These are phyloP conservation scores for Pelmatolapia mariae DNA, from an alignment of 2,113 vertebrate species.

Conservation along the genomic window DNA sequence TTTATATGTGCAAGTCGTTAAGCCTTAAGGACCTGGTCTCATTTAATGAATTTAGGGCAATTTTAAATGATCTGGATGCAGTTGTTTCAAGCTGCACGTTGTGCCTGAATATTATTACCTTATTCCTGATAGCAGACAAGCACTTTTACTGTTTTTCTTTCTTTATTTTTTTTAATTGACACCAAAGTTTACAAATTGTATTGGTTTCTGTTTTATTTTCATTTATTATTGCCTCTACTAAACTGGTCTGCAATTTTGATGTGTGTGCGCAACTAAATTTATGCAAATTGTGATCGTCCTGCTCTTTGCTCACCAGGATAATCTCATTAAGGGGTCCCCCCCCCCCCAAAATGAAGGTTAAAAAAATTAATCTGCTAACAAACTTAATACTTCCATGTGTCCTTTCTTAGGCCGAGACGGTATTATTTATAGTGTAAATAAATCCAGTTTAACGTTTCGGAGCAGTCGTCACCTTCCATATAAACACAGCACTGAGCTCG, in stretches of 20 bases:
- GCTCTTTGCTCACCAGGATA: not conserved
- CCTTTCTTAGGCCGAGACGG: not conserved
- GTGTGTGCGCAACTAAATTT: not conserved
- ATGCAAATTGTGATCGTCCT: accelerated
- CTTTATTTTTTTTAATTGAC: not conserved
- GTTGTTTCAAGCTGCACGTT: not conserved
- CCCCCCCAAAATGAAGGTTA: accelerated
- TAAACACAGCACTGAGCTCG: not conserved
- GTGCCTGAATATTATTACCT: not conserved
- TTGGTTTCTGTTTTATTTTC: not conserved
- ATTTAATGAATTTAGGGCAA: not conserved
- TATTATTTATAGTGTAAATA: not conserved
- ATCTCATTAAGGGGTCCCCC: not conserved
- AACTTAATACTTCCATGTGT: not conserved
- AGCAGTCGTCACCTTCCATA: accelerated
- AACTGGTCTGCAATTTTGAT: not conserved
- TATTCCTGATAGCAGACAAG: not conserved
- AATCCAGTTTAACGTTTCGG: too few relatives aligned
- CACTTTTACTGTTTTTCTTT: not conserved
- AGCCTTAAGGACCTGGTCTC: not conserved
- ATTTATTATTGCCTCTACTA: not conserved
- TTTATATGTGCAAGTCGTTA: accelerated
- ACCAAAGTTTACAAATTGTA: not conserved
- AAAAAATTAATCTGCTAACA: not conserved
- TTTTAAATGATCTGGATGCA: not conserved